phyloP scores from a whole-genome alignment of 2,113 vertebrate genomes.

The Athene cunicularia region DNA sequence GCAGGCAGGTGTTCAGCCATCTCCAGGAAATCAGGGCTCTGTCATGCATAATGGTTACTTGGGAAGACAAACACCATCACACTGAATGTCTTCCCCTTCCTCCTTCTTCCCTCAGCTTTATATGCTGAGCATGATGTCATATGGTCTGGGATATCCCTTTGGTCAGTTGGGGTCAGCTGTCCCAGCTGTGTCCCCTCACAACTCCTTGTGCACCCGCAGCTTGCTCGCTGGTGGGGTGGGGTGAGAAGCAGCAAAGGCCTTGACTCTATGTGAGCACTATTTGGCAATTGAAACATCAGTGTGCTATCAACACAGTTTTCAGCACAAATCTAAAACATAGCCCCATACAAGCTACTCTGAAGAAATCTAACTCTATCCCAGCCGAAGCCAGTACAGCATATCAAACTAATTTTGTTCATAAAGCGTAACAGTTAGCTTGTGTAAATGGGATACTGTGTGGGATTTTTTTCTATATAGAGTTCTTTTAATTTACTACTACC shows the following conservation, averaged over 20 bases:
- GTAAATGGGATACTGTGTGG: background rate
- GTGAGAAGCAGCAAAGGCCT: background rate
- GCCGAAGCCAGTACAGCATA: background rate
- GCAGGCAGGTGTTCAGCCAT: background rate
- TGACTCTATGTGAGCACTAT: background rate
- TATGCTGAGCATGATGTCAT: rapidly evolving
- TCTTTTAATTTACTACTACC: background rate
- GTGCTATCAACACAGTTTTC: background rate
- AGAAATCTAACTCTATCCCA: background rate
- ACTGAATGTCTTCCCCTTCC: no score
- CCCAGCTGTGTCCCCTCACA: background rate
- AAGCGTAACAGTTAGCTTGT: background rate
- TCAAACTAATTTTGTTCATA: background rate
- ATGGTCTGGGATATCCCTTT: no score
- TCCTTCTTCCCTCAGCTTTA: background rate
- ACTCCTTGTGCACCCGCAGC: background rate
- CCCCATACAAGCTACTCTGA: background rate
- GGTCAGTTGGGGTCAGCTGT: background rate
- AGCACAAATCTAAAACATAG: background rate
- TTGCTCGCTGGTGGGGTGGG: rapidly evolving
- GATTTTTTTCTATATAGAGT: background rate
- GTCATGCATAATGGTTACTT: rapidly evolving
- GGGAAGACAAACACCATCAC: background rate
- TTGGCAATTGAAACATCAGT: background rate
- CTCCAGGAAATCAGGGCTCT: background rate